These are phyloP conservation scores for Lota lota DNA, from an alignment of 2,113 vertebrate genomes.

Conservation along the genomic window DNA sequence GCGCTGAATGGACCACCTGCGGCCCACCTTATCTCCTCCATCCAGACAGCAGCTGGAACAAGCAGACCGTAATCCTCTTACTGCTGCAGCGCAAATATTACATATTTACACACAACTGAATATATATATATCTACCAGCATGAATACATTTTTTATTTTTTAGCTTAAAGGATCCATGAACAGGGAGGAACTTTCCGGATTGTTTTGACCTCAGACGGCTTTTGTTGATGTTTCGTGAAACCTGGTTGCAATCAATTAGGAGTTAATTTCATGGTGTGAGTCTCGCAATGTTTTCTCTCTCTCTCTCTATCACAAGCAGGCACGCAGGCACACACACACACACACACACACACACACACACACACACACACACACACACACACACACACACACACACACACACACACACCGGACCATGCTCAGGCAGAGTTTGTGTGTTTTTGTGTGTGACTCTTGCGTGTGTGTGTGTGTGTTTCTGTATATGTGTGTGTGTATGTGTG, in stretches of 20 bases:
- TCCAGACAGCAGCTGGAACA: slow-evolving; percentile 61
- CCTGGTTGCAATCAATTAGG: slow-evolving; percentile 34
- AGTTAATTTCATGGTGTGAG: slow-evolving; percentile 56
- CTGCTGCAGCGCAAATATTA: slow-evolving; percentile 19
- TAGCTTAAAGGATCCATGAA: slow-evolving; percentile 18
- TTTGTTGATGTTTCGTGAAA: slow-evolving; percentile 22
- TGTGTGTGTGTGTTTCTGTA: slow-evolving; percentile 4
- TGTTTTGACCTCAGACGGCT: slow-evolving; percentile 9
- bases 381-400: too few relatives aligned
- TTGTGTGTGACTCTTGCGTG: slow-evolving; percentile 22
- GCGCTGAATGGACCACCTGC: slow-evolving; percentile 38
- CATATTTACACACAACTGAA: slow-evolving; percentile 14
- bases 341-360: too few relatives aligned
- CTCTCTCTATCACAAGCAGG: slow-evolving; percentile 30
- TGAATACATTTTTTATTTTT: slow-evolving; percentile 10
- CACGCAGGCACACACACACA: slow-evolving; percentile 1
- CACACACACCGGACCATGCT: neutral
- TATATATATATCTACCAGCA: too few relatives aligned
- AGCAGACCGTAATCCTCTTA: slow-evolving; percentile 73
- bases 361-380: too few relatives aligned
- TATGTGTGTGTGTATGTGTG: slow-evolving; percentile 11
- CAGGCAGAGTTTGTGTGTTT: slow-evolving; percentile 17
- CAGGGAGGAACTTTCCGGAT: slow-evolving; percentile 20
- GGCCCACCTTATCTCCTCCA: slow-evolving; percentile 58
- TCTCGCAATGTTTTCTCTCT: too few relatives aligned